Base-by-base conservation (phyloP, 2,888 invertebrate genomes). In the Mycalesis mineus region DNA sequence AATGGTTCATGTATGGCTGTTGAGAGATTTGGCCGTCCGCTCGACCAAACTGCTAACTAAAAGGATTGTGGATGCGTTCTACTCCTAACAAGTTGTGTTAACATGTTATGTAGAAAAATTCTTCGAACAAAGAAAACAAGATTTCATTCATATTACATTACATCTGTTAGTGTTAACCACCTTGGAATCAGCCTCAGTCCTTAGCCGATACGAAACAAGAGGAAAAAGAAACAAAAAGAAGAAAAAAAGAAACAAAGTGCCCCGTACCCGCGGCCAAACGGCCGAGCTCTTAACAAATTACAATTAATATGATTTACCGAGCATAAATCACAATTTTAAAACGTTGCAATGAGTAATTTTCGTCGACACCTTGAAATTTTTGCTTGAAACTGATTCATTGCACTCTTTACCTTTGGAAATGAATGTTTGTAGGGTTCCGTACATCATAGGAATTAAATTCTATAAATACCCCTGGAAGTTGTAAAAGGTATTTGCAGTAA, bases 271-370 rank as follows among this genome's bases (percentile, higher is more conserved):
- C 54, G 60, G 62, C 57, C 36, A 50, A 54, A 57, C 57, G 55
- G 51, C 22, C 54, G 55, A 9, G 28, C 33, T 74, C 70, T 78
- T 77, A 78, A 75, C 77, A 81, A 80, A 83, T 81, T 80, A 78
- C 77, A 83, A 84, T 85, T 83, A 80, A 81, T 70, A 74, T 83
- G 83, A 84, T 84, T 84, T 84, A 82, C 78, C 71, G 66, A 68
- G 67, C 76, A 75, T 77, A 74, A 84, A 85, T 84, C 64, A 62
- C 48, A 22, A 36, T 48, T 40, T 54, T 49, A 60, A 57, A 60
- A 57, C 54, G 36, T 60, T 60, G 62, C 59, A 57, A 60, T 55
- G 37, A 45, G 37, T 48, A 49, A 44, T 55, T 57, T 57, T 47
- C 50, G 57, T 57, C 62, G 57, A 49, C 62, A 58, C 55, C 55